Evolutionary conservation across 2,113 vertebrate species (phyloP), one percentile per base, ranked within the genome.

Genomic region (Cochlearius cochlearius): DNA sequence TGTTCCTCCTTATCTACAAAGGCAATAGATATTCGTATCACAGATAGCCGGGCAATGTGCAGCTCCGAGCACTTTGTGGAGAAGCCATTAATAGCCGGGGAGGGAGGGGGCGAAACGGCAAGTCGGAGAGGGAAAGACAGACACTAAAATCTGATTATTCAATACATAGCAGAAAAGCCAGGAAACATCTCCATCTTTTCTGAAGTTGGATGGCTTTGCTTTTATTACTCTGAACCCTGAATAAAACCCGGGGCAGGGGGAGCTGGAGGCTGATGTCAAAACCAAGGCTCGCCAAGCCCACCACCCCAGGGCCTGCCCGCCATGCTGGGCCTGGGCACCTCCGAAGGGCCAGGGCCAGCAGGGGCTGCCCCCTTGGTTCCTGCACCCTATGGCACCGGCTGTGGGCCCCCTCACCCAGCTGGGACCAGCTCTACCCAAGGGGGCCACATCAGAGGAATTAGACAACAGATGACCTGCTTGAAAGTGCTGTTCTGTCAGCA

Each of bases 161-260:
- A 15, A 20, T 25, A 34, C 1, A 1, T 1, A 17, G 41, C 71
- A 67, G 25, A 66, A 72, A 27, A 56, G 29, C 5, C 17, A 2
- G 66, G 38, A 39, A 45, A 55, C 22, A 29, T 8, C 25, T 25
- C 17, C 23, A 5, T 3, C 8, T 11, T 72, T 52, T 23, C 15
- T 26, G 9, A 22, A 66, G 3, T 6, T 39, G 21, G 56, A 38
- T 23, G 15, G 18, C n/a, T 34, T 14, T 1, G 3, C n/a, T 75
- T 17, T 22, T 26, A 18, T 13, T 45, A 5, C 16, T 34, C 22
- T 6, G 9, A 17, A 7, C 10, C n/a, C n/a, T 53, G 58, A 39
- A 45, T 32, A 77, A 71, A n/a, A n/a, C n/a, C n/a, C n/a, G n/a
- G n/a, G n/a, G n/a, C 1, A 1, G 0, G 5, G 22, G 22, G 11